Evolutionary conservation across 2,113 vertebrate genomes (phyloP), one percentile per base, ranked within the genome.

Genomic region (Notothenia coriiceps): DNA sequence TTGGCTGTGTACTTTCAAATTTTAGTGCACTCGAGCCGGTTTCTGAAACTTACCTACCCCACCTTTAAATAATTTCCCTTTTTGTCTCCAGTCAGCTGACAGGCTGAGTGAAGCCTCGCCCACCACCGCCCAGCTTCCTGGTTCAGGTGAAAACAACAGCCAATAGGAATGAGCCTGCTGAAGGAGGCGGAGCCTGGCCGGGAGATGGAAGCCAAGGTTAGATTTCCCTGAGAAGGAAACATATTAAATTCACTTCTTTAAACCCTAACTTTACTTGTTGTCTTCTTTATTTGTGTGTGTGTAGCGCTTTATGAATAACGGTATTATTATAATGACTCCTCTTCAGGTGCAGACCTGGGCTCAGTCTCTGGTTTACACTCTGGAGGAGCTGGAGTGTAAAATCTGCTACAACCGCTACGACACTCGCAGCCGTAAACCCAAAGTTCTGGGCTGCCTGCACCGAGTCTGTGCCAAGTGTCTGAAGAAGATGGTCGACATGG

Each of bases 331-430:
- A 13, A 59, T 17, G 22, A 7, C 6, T 63, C 46, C 12, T 50
- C 17, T 47, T 77, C 73, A 89, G 90, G 91, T 88, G 75, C 79
- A 88, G 86, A 79, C 72, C 29, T 91, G 91, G 90, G 83, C 87
- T 5, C 91, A 74, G 76, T 88, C 94, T 0, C 80, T 82, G 49
- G 88, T 89, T 47, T 92, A 86, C 59, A 74, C 88, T 0, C 51
- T 93, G 77, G 94, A 95, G 11, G 96, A 97, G 69, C 91, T 95
- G 6, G 97, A 98, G 79, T 98, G 97, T 93, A 94, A 96, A 70
- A 97, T 98, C 88, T 98, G 97, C 94, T 98, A 96, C 86, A 95
- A 95, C 79, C 90, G 88, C 43, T 97, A 95, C 2, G 96, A 98
- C 18, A 70, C 93, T 1, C 94, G 89, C 0, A 70, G 91, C 62